Evolutionary conservation across 2,113 vertebrate genomes (phyloP), one percentile per base, ranked within the genome.

Genomic region (Erythrocercus mccallii): DNA sequence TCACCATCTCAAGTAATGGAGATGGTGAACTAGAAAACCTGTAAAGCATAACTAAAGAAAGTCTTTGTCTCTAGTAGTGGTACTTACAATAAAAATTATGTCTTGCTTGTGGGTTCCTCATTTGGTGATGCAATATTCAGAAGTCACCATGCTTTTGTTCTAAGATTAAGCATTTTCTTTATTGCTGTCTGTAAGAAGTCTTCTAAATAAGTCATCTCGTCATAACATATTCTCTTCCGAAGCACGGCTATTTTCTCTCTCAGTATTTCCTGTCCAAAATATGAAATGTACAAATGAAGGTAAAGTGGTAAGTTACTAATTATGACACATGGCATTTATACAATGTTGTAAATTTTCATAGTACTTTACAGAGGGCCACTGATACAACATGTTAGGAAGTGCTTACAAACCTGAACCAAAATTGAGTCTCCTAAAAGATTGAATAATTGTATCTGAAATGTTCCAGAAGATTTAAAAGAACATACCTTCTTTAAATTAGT

Each of bases 1-100:
- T 78, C 47, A 88, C 24, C 42, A 61, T 19, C 10, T 45, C 17
- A 65, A 82, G 10, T 54, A 78, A 76, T 3, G 4, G 45, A 88
- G 61, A 74, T n/a, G n/a, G n/a, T n/a, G n/a, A n/a, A n/a, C n/a
- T n/a, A n/a, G n/a, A n/a, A 33, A 87, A 57, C 44, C 4, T 38
- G 14, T 37, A 51, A 94, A 60, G 58, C n/a, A 79, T 50, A 70
- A 79, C 17, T 62, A 47, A 71, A 73, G 10, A 40, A 60, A 62
- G 12, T 51, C 62, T 83, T 94, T 81, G 33, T 86, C 61, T 76
- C 25, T 35, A 71, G 68, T 40, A 74, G 66, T 33, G 3, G 60
- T 97, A 98, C 98, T 98, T 96, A 98, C 98, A 91, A 96, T 97
- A 98, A 96, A 98, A 97, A 92, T 96, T 98, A 88, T 97, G 97